Evolutionary conservation across 2,888 invertebrate species (phyloP).

Genomic region (Agrochola litura): DNA sequence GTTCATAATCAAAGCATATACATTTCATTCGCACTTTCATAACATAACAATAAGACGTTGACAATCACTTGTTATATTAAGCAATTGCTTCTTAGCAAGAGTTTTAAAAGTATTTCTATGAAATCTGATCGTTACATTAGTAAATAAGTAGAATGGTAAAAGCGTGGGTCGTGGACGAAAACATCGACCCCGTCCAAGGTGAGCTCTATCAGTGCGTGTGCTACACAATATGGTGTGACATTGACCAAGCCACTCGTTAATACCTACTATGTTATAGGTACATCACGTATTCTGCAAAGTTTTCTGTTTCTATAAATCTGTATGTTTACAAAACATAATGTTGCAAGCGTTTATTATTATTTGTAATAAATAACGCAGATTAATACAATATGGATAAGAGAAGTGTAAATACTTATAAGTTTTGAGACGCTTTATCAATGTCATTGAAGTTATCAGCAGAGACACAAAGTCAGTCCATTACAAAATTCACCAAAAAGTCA

Average conservation of each 20-base stretch:
- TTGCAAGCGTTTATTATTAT: neutral
- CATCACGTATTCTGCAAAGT: constrained; percentile 15
- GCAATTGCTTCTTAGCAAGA: constrained; percentile 16
- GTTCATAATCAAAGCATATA: constrained; percentile 16
- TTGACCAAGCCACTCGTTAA: constrained; percentile 65
- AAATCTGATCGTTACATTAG: constrained; percentile 31
- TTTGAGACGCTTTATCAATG: constrained; percentile 27
- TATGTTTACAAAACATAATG: constrained; percentile 1
- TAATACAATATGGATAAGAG: constrained; percentile 21
- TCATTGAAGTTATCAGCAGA: constrained; percentile 24
- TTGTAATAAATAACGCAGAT: neutral
- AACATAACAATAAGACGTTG: neutral
- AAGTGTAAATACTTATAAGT: constrained; percentile 3
- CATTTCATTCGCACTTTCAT: constrained; percentile 30
- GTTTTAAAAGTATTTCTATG: constrained; percentile 27
- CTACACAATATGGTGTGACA: constrained; percentile 66
- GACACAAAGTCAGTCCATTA: neutral
- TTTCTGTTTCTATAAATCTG: neutral
- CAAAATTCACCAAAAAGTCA: neutral
- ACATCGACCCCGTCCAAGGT: constrained; percentile 86
- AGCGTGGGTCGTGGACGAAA: constrained; percentile 75
- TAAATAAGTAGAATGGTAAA: constrained; percentile 46
- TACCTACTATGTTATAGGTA: constrained; percentile 32
- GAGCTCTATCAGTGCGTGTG: constrained; percentile 72
- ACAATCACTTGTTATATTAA: constrained; percentile 3